A percentile compares a stretch with the other conserved stretches of the same genome.
These are phyloP conservation scores for Chloroceryle amazona DNA, from an alignment of 2,797 vertebrate genomes.

Conservation along the genomic window DNA sequence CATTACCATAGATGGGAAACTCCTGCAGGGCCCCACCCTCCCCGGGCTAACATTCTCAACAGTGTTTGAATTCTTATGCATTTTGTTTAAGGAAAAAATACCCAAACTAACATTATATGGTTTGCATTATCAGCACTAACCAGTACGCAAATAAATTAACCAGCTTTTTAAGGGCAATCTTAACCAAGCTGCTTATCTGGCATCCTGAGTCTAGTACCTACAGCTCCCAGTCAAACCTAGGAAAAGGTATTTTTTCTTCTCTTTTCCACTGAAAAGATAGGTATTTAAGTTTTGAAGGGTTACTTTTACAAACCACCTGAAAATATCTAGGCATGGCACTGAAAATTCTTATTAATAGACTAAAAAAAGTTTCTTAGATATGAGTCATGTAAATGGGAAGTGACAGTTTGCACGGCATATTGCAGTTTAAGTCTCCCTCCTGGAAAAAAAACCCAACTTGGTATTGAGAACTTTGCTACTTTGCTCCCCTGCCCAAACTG, in stretches of 20 bases:
- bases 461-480: neutral
- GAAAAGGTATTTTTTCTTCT: neutral
- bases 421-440: neutral
- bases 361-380: neutral
- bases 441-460: neutral
- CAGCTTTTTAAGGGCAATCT: neutral
- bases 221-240: neutral
- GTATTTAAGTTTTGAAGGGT: neutral
- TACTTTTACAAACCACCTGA: neutral
- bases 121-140: neutral
- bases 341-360: rapidly evolving
- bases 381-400: neutral
- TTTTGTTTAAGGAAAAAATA: neutral
- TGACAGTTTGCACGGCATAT: neutral
- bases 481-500: rapidly evolving
- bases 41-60: neutral
- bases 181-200: neutral
- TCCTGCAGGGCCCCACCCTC: neutral
- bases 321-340: neutral
- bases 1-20: neutral
- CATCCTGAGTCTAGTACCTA: neutral
- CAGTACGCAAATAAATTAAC: neutral
- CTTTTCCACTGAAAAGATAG: neutral
- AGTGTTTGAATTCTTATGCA: neutral
- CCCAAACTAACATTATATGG: neutral